A percentile compares a stretch with the other conserved stretches of the same genome.
phyloP scores from a whole-genome alignment of 2,888 invertebrate species.

The Zaprionus obscuricornis region DNA sequence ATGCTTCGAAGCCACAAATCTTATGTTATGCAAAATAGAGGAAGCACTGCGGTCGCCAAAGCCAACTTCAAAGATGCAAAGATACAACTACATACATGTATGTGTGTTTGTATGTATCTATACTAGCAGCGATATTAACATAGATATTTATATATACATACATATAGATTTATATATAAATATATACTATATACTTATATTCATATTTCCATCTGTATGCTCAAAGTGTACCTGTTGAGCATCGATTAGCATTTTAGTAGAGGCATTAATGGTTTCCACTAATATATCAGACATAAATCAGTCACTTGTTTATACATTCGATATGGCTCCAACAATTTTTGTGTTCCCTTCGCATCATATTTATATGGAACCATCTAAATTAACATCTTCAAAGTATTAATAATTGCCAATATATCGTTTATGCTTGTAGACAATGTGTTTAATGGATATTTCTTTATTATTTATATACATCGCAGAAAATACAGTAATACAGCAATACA shows the following conservation, averaged over 20 bases:
- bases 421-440: slow-evolving; percentile 52
- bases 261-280: slow-evolving; percentile 57
- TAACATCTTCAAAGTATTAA: slow-evolving; percentile 25
- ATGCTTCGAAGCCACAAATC: slow-evolving; percentile 44
- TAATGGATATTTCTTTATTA: slow-evolving; percentile 45
- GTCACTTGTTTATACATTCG: slow-evolving; percentile 57
- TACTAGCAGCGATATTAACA: too few species aligned
- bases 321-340: slow-evolving; percentile 32
- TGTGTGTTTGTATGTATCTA: too few species aligned
- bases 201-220: slow-evolving; percentile 18
- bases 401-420: slow-evolving; percentile 39
- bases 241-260: slow-evolving; percentile 69
- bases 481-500: too few species aligned
- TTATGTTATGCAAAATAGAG: slow-evolving; percentile 71
- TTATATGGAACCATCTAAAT: slow-evolving; percentile 19
- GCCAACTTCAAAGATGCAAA: slow-evolving; percentile 39
- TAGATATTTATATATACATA: slow-evolving; percentile 20
- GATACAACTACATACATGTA: slow-evolving; percentile 20
- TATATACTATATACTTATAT: slow-evolving; percentile 15
- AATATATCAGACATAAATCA: slow-evolving; percentile 49
- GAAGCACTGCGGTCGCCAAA: slow-evolving; percentile 53
- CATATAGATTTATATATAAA: slow-evolving; percentile 21
- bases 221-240: slow-evolving; percentile 46
- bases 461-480: too few species aligned
- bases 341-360: neutral